Evolutionary conservation across 2,888 invertebrate species (phyloP).

Genomic region (Lingula anatina): DNA sequence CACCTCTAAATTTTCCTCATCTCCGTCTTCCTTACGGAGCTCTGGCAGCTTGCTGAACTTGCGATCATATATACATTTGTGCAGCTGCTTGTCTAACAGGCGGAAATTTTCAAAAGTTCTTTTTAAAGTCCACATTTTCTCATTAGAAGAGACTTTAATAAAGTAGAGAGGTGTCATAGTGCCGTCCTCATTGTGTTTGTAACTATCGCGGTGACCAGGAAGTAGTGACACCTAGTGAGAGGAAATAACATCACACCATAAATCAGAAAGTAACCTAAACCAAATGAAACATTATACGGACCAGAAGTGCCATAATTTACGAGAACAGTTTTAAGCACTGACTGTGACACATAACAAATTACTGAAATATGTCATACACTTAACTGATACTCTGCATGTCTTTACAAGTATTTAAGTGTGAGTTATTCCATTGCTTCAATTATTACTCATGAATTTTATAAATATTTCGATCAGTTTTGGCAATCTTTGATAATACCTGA

Average conservation of each 20-base stretch:
- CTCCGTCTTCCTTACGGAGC: slow-evolving; percentile 19
- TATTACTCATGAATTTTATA: too few relatives aligned
- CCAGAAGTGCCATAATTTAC: too few relatives aligned
- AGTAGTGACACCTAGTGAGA: slow-evolving; percentile 43
- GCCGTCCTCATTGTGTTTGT: slow-evolving; percentile 26
- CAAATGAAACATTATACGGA: not conserved
- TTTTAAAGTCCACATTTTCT: slow-evolving; percentile 77
- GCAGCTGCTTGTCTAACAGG: slow-evolving; percentile 86
- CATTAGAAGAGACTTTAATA: too few relatives aligned
- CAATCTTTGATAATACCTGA: too few relatives aligned
- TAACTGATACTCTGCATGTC: too few relatives aligned
- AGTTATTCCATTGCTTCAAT: too few relatives aligned
- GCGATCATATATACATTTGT: slow-evolving; percentile 93
- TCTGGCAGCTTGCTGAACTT: slow-evolving; percentile 79
- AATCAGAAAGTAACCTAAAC: not conserved
- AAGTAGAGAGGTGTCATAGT: too few relatives aligned
- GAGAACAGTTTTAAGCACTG: too few relatives aligned
- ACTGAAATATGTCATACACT: too few relatives aligned
- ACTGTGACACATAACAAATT: too few relatives aligned
- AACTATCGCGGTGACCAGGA: slow-evolving; percentile 49
- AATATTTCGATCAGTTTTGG: too few relatives aligned
- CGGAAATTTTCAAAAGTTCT: slow-evolving; percentile 81
- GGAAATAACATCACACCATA: slow-evolving; percentile 2
- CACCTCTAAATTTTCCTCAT: slow-evolving; percentile 13
- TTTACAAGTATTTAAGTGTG: too few relatives aligned